These are phyloP conservation scores for Ryuthela nishihirai DNA, from an alignment of 2,888 invertebrate species.

Conservation along the genomic window DNA sequence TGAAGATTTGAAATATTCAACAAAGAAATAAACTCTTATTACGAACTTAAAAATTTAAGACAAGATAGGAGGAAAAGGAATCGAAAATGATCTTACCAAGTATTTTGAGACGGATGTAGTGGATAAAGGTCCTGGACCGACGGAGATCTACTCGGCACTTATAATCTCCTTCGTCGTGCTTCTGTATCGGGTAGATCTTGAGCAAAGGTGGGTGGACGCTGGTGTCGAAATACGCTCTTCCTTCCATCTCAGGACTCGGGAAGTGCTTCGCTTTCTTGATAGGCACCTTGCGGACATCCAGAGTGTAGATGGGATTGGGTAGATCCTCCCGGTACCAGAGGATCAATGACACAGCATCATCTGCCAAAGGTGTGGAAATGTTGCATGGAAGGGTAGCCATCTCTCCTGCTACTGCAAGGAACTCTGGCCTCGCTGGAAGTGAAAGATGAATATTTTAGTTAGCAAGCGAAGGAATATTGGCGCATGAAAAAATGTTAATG, in stretches of 20 bases:
- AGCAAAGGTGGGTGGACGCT: constrained; percentile 37
- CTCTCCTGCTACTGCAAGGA: constrained; percentile 36
- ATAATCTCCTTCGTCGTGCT: constrained; percentile 73
- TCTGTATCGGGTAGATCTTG: constrained; percentile 37
- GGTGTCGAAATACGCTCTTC: constrained; percentile 39
- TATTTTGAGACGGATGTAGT: constrained; percentile 36
- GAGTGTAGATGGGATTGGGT: constrained; percentile 75
- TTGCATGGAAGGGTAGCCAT: constrained; percentile 39
- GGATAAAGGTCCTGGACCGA: constrained; percentile 28
- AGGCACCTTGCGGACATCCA: constrained; percentile 34
- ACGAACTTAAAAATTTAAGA: too few species aligned
- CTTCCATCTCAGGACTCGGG: constrained; percentile 35
- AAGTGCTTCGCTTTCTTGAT: constrained; percentile 36
- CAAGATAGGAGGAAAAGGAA: too few species aligned
- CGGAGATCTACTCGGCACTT: constrained; percentile 74
- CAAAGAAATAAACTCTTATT: too few species aligned
- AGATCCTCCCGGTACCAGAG: constrained; percentile 84
- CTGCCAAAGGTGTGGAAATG: constrained; percentile 35
- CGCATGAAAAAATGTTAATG: too few species aligned
- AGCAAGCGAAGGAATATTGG: too few species aligned
- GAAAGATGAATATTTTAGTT: too few species aligned
- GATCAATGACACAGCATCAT: constrained; percentile 56
- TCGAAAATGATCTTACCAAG: constrained; percentile 10
- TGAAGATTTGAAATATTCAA: too few species aligned
- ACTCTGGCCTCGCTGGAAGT: constrained; percentile 27